Base-by-base conservation (phyloP, 2,888 invertebrate species). In the Polyploca ridens region DNA sequence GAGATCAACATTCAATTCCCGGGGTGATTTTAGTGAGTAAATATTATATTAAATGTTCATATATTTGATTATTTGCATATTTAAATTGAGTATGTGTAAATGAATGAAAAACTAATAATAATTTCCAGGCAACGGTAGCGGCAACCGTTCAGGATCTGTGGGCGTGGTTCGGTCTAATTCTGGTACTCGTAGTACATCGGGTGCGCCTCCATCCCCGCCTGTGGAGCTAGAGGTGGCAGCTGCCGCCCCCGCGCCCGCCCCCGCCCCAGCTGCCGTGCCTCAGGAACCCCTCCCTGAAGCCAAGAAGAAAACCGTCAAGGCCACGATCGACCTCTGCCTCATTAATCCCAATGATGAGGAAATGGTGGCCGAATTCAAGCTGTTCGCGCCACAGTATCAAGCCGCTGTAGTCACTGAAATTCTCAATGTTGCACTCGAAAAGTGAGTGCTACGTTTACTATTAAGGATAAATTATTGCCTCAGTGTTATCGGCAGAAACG, bases 1-100 rank as follows among this genome's bases (percentile, higher is more conserved):
- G 76, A 83, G 94, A 66, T 94, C 94, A 0, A 93, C 93, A 64
- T 94, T 94, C 70, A 93, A 89, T 71, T 89, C 92, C 14, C 85
- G 89, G 78, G 86, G 83, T 68, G 92, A 93, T 62, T 90, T 86
- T 70, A 81, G 92, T 93, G 79, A 90, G 91, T 90, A 70, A 38
- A 33, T 41, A 13, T 41, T 41, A 38, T 38, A 38, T 38, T 38
- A 38, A 35, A 38, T 58, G 54, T 58, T 3, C 0, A 62, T 27
- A 27, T 27, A 27, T 27, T 27, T 63, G 49, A n/a, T 41, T 19
- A 11, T 13, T 27, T 46, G 8, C 11, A 14, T 44, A 13, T 14
- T 4, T 44, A 44, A 14, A 5, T 14, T 44, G 14, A 1, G 6
- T 14, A 44, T 14, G 13, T 44, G 5, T 44, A 1, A 1, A 27